Evolutionary conservation across 2,888 invertebrate genomes (phyloP).

Genomic region (Cosmorhoe ocellata): DNA sequence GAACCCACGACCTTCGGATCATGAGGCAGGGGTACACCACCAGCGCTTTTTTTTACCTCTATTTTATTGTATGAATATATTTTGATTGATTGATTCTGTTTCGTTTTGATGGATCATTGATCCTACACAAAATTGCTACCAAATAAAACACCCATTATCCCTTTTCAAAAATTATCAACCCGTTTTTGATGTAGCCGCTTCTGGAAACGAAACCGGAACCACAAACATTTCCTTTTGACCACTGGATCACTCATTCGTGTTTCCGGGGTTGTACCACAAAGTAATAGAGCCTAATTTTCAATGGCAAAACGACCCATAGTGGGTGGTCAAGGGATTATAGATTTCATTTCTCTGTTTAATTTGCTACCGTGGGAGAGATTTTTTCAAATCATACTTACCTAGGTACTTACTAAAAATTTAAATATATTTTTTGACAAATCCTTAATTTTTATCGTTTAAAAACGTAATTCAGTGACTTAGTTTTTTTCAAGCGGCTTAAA

Average conservation of each 20-base stretch:
- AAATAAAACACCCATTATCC: conserved; percentile 3
- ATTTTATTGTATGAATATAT: too few species aligned
- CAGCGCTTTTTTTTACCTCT: too few species aligned
- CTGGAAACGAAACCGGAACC: conserved; percentile 15
- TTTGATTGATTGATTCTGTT: too few species aligned
- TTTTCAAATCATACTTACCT: background rate
- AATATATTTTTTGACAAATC: too few species aligned
- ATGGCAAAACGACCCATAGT: background rate
- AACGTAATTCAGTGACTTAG: background rate
- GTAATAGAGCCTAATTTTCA: conserved; percentile 11
- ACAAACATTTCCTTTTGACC: conserved; percentile 6
- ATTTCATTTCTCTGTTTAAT: conserved; percentile 29
- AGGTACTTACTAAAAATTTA: too few species aligned
- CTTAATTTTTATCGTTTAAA: too few species aligned
- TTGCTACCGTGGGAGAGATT: conserved; percentile 29
- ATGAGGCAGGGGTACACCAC: too few species aligned
- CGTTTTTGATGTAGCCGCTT: conserved; percentile 16
- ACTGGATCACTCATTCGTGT: conserved; percentile 8
- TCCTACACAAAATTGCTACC: background rate
- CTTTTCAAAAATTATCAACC: conserved; percentile 13
- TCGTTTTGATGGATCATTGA: too few species aligned
- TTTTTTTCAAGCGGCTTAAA: conserved; percentile 2
- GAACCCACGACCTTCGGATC: too few species aligned
- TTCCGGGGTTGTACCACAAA: conserved; percentile 5
- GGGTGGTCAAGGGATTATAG: conserved; percentile 18